These are phyloP conservation scores for Strix aluco DNA, from an alignment of 2,113 vertebrate species.

Conservation along the genomic window DNA sequence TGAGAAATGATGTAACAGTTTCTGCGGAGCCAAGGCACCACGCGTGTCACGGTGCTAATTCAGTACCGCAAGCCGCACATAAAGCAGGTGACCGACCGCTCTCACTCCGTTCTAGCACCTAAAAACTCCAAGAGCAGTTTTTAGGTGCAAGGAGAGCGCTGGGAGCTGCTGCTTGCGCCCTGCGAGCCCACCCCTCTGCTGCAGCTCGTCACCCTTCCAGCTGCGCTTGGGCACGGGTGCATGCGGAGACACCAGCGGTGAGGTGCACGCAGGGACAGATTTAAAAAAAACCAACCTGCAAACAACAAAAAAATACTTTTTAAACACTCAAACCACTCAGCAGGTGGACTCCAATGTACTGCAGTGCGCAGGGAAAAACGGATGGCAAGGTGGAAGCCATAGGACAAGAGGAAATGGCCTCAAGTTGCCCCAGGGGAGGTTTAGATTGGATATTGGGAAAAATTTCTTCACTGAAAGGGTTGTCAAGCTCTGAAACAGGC, in stretches of 20 bases:
- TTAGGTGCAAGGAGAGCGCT: background rate
- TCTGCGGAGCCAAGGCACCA: background rate
- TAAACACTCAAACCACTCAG: background rate
- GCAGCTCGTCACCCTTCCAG: background rate
- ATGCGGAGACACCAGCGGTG: fast-evolving
- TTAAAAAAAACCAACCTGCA: background rate
- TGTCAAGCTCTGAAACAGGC: no score
- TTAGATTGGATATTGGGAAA: no score
- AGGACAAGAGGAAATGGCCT: no score
- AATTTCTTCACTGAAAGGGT: no score
- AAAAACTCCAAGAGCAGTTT: background rate
- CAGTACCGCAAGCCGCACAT: fast-evolving
- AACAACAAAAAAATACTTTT: background rate
- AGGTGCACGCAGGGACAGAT: no score
- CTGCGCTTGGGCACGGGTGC: no score
- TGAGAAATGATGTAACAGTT: background rate
- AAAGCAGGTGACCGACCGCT: background rate
- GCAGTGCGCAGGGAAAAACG: background rate
- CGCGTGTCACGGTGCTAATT: fast-evolving
- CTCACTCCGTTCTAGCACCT: background rate
- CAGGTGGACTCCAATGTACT: background rate
- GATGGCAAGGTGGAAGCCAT: background rate
- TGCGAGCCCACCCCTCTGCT: background rate
- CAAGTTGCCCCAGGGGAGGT: no score
- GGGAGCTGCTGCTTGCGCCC: background rate